phyloP scores from a whole-genome alignment of 2,888 invertebrate genomes.

The Girardia tigrina region DNA sequence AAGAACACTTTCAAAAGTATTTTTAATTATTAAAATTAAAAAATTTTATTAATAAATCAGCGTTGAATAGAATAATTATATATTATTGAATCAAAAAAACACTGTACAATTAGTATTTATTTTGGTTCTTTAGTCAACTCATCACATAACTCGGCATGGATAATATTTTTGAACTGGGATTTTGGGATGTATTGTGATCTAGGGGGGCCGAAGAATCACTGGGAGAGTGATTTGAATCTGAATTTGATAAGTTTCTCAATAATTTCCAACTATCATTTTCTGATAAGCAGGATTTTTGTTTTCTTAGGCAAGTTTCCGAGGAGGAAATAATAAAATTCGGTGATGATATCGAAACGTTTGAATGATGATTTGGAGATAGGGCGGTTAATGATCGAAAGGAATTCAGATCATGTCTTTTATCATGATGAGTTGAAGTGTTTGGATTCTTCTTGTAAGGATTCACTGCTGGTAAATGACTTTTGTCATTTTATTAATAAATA shows the following conservation, averaged over 20 bases:
- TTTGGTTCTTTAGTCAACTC: background rate
- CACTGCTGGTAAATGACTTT: conserved; percentile 42
- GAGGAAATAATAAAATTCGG: conserved; percentile 8
- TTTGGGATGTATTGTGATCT: background rate
- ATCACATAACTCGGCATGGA: background rate
- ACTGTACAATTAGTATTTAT: no score
- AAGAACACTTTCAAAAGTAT: no score
- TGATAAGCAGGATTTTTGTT: background rate
- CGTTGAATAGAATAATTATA: no score
- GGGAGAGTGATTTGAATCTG: conserved; percentile 2
- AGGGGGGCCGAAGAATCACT: background rate
- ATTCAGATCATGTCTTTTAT: background rate
- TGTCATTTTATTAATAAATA: no score
- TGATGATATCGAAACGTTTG: background rate
- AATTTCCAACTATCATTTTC: conserved; percentile 5
- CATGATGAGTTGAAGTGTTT: background rate
- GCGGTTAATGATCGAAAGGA: conserved; percentile 2
- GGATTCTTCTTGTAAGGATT: conserved; percentile 44
- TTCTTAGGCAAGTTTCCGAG: background rate
- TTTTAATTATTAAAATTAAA: no score
- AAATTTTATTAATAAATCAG: no score
- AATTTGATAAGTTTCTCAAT: background rate
- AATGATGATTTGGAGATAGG: background rate
- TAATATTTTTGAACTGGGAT: background rate
- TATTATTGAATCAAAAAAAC: no score